A percentile compares a stretch with the other conserved stretches of the same genome.
Conservation (phyloP, 2,113 vertebrate species). For the Pseudonaja textilis region DNA sequence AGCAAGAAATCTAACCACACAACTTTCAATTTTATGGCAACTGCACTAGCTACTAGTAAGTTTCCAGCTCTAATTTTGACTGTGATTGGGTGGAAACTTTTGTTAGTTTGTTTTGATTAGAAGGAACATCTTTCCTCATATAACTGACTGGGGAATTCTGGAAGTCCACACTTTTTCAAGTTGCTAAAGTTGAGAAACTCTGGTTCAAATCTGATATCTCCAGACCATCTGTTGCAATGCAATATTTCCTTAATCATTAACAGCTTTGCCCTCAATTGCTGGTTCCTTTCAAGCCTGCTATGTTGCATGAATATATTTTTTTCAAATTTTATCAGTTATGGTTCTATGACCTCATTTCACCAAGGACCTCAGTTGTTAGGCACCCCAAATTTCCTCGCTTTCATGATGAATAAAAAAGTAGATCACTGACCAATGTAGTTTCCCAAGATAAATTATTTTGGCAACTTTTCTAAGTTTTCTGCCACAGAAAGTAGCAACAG, state of each 20-base stretch:
- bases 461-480: not conserved
- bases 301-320: not conserved
- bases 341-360: not conserved
- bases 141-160: not conserved
- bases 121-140: not conserved
- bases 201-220: not conserved
- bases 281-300: not conserved
- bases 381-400: not conserved
- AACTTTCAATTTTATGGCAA: not conserved
- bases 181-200: not conserved
- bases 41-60: not conserved
- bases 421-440: not conserved
- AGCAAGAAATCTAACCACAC: not conserved
- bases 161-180: not conserved
- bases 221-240: not conserved
- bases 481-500: not conserved
- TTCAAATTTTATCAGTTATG: not conserved
- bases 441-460: not conserved
- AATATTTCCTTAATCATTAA: not conserved
- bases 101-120: not conserved
- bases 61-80: not conserved
- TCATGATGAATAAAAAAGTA: not conserved
- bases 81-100: not conserved
- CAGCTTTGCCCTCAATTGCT: not conserved
- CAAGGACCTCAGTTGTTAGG: not conserved